Evolutionary conservation across 1,140 invertebrate genomes (phyloP).

Genomic region (Micrasema minimum): DNA sequence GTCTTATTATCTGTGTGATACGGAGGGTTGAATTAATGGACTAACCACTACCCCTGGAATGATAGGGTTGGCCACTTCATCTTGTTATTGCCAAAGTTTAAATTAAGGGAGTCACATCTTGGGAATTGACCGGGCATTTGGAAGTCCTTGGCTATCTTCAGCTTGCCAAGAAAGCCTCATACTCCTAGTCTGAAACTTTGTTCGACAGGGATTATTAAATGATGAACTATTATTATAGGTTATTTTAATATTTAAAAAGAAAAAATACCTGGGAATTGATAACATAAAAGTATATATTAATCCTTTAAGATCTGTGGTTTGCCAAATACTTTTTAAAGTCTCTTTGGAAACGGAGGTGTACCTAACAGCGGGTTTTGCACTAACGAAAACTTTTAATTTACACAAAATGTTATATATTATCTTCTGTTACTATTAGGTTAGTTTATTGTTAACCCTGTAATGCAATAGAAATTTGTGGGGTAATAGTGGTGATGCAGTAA

Average conservation of each 20-base stretch:
- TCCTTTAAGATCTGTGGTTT: too few relatives aligned
- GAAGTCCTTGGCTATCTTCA: neutral
- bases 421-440: too few relatives aligned
- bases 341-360: too few relatives aligned
- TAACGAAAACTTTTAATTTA: too few relatives aligned
- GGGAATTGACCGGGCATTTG: constrained; percentile 27
- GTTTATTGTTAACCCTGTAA: too few relatives aligned
- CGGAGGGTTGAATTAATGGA: constrained; percentile 23
- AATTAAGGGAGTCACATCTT: constrained; percentile 10
- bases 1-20: constrained; percentile 23
- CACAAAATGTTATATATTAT: too few relatives aligned
- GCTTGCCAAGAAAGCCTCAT: constrained; percentile 15
- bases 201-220: neutral
- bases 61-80: constrained; percentile 28
- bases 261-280: too few relatives aligned
- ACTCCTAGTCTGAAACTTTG: constrained; percentile 6
- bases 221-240: neutral
- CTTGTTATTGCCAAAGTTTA: constrained; percentile 35
- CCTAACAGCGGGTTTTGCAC: too few relatives aligned
- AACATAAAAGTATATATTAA: too few relatives aligned
- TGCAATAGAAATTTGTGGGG: too few relatives aligned
- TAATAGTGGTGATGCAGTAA: too few relatives aligned
- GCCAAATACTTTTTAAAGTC: too few relatives aligned
- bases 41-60: constrained; percentile 19
- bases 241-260: neutral